Evolutionary conservation across 2,797 vertebrate genomes (phyloP), one percentile per base, ranked within the genome.

Genomic region (Gymnodraco acuticeps): DNA sequence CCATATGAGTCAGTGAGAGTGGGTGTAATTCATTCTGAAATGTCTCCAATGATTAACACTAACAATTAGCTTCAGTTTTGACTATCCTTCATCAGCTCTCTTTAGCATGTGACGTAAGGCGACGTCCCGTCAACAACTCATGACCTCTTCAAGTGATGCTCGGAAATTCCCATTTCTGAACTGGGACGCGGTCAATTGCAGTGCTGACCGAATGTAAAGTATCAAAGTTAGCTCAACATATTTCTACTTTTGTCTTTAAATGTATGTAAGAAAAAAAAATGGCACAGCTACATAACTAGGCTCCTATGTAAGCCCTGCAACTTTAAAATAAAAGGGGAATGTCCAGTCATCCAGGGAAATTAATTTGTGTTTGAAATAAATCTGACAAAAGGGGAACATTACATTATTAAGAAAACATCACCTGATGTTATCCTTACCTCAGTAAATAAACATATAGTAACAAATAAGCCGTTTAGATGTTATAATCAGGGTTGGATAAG

Each of bases 81-180:
- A 58, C 33, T 14, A 20, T 75, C 72, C 74, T 55, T 33, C 80
- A 64, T 45, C 82, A 27, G 13, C 65, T 66, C 55, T 63, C 48
- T 86, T 86, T 76, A 83, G 64, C 56, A 58, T 19, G 85, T 95
- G 93, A 94, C 93, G 91, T 92, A 85, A 91, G 7, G 42, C 67
- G 83, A 89, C 78, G 74, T 73, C 73, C 82, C 61, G 77, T 92
- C 90, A 86, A 12, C 71, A 81, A 86, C 85, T 78, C 69, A 70
- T 81, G 87, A 84, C 27, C 5, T 50, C 51, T 90, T 90, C 77
- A 88, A 15, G 51, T 50, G 74, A 46, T 23, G 45, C 68, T 75
- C 63, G 84, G 66, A 77, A 81, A 13, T 8, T 31, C 17, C 20
- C 4, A 1, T 3, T 53, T 60, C 60, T 8, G 2, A 64, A 2